Base-by-base conservation (phyloP, 2,888 invertebrate genomes). In the Ennomos fuscantarius region DNA sequence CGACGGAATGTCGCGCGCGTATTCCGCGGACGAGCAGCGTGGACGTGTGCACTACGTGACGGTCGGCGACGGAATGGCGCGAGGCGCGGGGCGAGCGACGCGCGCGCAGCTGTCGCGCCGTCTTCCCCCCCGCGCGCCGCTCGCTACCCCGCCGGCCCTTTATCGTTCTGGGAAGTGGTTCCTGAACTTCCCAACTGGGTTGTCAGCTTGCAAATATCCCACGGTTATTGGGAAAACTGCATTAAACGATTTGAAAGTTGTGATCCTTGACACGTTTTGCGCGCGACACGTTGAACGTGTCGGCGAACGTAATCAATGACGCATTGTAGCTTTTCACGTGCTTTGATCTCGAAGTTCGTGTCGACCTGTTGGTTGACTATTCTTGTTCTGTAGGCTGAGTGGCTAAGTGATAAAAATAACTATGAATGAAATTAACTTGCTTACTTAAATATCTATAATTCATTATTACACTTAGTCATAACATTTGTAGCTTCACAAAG, bases 101-200 rank as follows among this genome's bases (percentile, higher is more conserved):
- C 87, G 74, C 82, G 85, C 89, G 89, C 89, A 87, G 89, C 89
- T 89, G 89, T 87, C 89, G 86, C 81, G 79, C 80, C 81, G 75
- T 76, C 74, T 77, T 76, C 79, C 79, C 69, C 75, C 76, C 74
- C 66, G 76, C 74, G 65, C 76, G 45, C 69, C 63, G 53, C 74
- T 60, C 57, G 63, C 66, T 60, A 66, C 75, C 79, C 78, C 81
- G 73, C 74, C 76, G 83, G 84, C 87, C 89, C 89, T 87, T 86
- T 87, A 89, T 89, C 90, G 90, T 91, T 91, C 91, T 91, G 90
- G 91, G 91, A 90, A 92, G 89, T 90, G 89, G 91, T 90, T 92
- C 91, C 91, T 89, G 86, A 89, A 83, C 89, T 90, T 92, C 91
- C 91, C 91, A 84, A 81, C 79, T 72, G 83, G 79, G 88, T 86